Conservation (phyloP, 2,888 invertebrate genomes). For the Lasioglossum figueresi region DNA sequence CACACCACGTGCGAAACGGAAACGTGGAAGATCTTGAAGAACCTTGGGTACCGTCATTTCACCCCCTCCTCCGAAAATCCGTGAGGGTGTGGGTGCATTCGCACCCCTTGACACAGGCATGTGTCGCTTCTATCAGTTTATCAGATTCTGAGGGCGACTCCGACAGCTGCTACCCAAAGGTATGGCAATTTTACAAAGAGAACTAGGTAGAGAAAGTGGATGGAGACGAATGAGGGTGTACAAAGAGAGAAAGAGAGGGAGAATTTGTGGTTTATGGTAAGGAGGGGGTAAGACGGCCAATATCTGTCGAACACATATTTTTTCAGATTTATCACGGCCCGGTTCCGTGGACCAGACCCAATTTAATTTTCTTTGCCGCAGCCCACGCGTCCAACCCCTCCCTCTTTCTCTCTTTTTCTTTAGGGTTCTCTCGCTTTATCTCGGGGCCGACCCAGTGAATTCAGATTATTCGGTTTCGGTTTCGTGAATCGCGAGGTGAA, state of each 20-base stretch:
- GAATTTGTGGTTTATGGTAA: not conserved
- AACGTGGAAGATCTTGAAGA: slow-evolving; percentile 24
- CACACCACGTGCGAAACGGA: slow-evolving; percentile 73
- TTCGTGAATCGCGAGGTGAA: slow-evolving; percentile 28
- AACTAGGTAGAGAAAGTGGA: slow-evolving; percentile 11
- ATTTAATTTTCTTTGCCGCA: slow-evolving; percentile 78
- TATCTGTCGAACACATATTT: slow-evolving; percentile 83
- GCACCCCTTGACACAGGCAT: slow-evolving; percentile 54
- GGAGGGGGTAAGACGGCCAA: slow-evolving; percentile 73
- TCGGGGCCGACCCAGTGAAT: slow-evolving; percentile 19
- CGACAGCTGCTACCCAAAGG: slow-evolving; percentile 80
- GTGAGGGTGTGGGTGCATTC: not conserved
- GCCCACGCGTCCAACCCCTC: slow-evolving; percentile 30
- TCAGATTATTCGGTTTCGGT: slow-evolving; percentile 48
- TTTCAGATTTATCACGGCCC: slow-evolving; percentile 80
- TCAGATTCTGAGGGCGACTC: slow-evolving; percentile 76
- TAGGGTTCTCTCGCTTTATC: not conserved
- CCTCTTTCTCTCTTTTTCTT: not conserved
- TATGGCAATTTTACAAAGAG: slow-evolving; percentile 80
- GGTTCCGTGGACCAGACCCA: slow-evolving; percentile 70
- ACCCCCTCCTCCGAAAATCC: slow-evolving; percentile 48
- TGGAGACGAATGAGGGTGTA: slow-evolving; percentile 16
- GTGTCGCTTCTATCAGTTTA: slow-evolving; percentile 82
- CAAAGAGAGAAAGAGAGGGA: not conserved
- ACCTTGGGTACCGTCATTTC: not conserved